Conservation (phyloP, 2,113 vertebrate genomes). For the Nothocercus nigrocapillus region DNA sequence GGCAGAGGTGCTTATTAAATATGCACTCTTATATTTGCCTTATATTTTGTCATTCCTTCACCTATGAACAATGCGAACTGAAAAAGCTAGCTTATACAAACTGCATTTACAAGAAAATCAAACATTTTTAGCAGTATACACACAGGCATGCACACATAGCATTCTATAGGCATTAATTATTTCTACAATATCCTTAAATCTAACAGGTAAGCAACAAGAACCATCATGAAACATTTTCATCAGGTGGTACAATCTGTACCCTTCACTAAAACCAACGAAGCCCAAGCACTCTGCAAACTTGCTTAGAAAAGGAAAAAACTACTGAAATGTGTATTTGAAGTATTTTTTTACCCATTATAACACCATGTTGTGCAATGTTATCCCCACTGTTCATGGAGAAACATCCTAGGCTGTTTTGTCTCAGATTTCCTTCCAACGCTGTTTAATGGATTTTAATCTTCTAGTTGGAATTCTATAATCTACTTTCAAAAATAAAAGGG, state of each 20-base stretch:
- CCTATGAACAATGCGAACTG: not conserved
- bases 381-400: not conserved
- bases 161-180: not conserved
- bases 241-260: not conserved
- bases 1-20: not conserved
- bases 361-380: not conserved
- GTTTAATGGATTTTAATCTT: not conserved
- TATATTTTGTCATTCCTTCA: not conserved
- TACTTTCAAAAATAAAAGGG: not conserved
- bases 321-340: not conserved
- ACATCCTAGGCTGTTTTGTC: not conserved
- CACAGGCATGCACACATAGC: not conserved
- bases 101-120: not conserved
- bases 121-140: not conserved
- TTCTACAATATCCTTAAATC: not conserved
- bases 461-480: not conserved
- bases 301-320: not conserved
- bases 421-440: not conserved
- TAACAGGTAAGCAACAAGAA: not conserved
- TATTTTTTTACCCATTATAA: not conserved
- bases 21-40: not conserved
- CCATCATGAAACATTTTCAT: not conserved
- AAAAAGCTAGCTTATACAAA: not conserved
- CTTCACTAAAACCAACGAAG: not conserved
- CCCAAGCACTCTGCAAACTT: not conserved